Conservation (phyloP, 2,113 vertebrate species). For the Xiphophorus couchianus region DNA sequence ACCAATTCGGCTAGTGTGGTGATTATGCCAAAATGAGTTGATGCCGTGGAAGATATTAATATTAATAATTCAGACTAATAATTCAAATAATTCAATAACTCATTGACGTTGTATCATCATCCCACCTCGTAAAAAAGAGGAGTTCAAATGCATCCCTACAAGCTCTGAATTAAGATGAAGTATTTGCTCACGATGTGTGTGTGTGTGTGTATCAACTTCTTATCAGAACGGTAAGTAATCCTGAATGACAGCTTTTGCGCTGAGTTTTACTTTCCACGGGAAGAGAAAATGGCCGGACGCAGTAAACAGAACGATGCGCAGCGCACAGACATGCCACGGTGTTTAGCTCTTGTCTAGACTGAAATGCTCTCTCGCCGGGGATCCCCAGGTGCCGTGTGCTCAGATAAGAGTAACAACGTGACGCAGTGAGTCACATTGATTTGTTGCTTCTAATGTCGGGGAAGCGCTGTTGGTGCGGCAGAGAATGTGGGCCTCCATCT, state of each 20-base stretch:
- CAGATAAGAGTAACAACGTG: constrained; percentile 4
- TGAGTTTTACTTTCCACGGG: neutral
- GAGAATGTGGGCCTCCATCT: constrained; percentile 34
- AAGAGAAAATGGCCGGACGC: neutral
- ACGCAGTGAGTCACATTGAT: neutral
- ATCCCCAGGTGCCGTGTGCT: constrained; percentile 11
- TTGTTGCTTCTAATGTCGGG: constrained; percentile 8
- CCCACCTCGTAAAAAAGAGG: neutral
- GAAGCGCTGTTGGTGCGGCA: constrained; percentile 1
- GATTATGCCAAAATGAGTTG: too few species aligned
- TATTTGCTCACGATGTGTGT: too few species aligned
- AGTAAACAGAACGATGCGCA: constrained; percentile 5
- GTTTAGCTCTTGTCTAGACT: constrained; percentile 29
- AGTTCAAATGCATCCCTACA: neutral
- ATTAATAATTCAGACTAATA: too few species aligned
- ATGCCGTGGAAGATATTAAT: too few species aligned
- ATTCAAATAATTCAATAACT: too few species aligned
- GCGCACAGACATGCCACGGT: neutral
- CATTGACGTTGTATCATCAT: neutral
- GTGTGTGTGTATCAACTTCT: neutral
- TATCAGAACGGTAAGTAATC: neutral
- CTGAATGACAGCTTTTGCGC: neutral
- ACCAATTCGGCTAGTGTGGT: too few species aligned
- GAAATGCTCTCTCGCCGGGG: constrained; percentile 28
- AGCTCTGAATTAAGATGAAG: neutral